Percentiles rank a stretch among this genome's conserved stretches.
phyloP scores from a whole-genome alignment of 2,113 vertebrate genomes.

The Himantopus leucocephalus region DNA sequence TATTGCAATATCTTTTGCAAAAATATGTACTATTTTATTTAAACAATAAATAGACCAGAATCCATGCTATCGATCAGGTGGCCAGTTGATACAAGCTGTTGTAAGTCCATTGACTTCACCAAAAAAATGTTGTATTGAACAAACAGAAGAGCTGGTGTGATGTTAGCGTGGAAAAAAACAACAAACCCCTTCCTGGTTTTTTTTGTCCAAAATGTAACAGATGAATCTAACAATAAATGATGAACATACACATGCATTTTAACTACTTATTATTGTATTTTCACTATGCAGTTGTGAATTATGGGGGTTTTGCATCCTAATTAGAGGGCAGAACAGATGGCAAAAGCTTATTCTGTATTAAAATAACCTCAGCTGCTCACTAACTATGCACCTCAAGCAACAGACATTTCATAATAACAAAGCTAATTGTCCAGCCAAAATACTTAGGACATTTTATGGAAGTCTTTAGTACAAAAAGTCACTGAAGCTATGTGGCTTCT shows the following conservation, averaged over 20 bases:
- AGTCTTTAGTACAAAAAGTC: neutral
- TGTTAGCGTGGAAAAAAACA: neutral
- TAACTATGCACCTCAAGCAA: neutral
- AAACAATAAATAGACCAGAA: neutral
- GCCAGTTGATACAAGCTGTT: neutral
- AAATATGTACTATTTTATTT: neutral
- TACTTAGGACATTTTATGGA: neutral
- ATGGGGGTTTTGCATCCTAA: neutral
- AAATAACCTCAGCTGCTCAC: neutral
- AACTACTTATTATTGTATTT: neutral
- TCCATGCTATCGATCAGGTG: neutral
- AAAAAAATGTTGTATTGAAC: neutral
- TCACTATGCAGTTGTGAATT: neutral
- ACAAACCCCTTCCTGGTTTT: neutral
- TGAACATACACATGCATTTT: neutral
- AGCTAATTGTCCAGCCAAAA: neutral
- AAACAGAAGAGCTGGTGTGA: neutral
- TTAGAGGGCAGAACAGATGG: slow-evolving; percentile 23
- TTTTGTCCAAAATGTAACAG: neutral
- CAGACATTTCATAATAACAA: neutral
- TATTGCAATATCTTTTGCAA: neutral
- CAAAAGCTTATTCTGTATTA: neutral
- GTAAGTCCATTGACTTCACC: neutral
- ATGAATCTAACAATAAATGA: neutral
- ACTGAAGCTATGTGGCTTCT: neutral